Percentiles rank a stretch among this genome's conserved stretches.
Evolutionary conservation across 2,797 vertebrate species (phyloP).

Genomic region (Kryptolebias ocellatus): DNA sequence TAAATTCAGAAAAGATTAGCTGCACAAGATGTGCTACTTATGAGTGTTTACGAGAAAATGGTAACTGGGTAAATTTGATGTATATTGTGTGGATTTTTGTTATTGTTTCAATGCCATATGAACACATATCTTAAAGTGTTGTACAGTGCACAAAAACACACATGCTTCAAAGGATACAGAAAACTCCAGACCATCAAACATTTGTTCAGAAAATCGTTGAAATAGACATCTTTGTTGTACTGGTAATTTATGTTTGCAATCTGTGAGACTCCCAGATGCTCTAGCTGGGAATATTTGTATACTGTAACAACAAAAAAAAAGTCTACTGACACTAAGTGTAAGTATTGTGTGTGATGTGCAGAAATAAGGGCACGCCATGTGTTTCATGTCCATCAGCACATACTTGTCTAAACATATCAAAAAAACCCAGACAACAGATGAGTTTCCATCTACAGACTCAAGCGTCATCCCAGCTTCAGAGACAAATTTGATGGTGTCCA

Average conservation of each 20-base stretch:
- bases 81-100: not conserved
- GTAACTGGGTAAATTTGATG: not conserved
- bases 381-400: constrained; percentile 1
- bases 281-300: not conserved
- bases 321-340: constrained; percentile 1
- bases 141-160: not conserved
- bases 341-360: constrained; percentile 3
- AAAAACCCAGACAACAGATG: constrained; percentile 52
- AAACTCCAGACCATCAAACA: not conserved
- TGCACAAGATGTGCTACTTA: no score
- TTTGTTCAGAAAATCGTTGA: not conserved
- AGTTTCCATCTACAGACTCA: constrained; percentile 34
- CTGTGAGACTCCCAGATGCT: not conserved
- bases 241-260: not conserved
- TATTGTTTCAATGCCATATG: not conserved
- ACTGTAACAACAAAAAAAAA: not conserved
- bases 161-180: not conserved
- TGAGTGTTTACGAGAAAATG: not conserved
- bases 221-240: not conserved
- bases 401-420: constrained; percentile 54
- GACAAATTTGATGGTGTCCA: constrained; percentile 51
- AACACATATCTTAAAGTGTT: no score
- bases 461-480: constrained; percentile 55
- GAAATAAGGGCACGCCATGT: not conserved
- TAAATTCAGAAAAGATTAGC: no score